Percentiles rank a stretch among this genome's conserved stretches.
Conservation (phyloP, 1,140 invertebrate species). For the Drosophila sulfurigaster region DNA sequence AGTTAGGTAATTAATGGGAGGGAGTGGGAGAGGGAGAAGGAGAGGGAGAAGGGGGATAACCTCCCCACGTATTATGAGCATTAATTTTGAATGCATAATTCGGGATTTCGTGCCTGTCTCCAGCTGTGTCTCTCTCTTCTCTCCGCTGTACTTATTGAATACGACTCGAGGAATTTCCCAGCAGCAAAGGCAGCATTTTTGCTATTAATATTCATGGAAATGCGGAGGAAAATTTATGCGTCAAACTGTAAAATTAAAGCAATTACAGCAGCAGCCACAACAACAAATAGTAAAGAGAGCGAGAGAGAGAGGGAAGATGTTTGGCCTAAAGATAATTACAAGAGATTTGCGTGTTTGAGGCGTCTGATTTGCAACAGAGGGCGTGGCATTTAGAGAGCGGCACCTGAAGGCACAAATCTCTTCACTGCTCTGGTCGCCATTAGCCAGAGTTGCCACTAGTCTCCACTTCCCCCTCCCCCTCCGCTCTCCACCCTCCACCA, state of each 20-base stretch:
- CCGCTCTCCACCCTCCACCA: not conserved
- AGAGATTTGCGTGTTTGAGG: constrained; percentile 52
- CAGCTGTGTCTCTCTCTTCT: not conserved
- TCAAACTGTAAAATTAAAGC: constrained; percentile 65
- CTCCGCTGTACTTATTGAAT: constrained; percentile 23
- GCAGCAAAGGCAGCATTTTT: constrained; percentile 31
- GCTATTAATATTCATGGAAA: constrained; percentile 64
- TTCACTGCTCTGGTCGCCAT: not conserved
- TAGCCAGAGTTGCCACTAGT: not conserved
- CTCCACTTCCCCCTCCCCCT: not conserved
- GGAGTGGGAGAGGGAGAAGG: not conserved
- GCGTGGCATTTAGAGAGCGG: constrained; percentile 27
- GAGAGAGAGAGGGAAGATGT: not conserved
- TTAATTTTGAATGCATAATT: constrained; percentile 13
- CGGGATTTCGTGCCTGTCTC: constrained; percentile 3
- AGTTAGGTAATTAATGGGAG: not conserved
- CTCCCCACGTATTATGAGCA: constrained; percentile 2
- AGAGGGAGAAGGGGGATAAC: not conserved
- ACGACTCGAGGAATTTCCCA: constrained; percentile 20
- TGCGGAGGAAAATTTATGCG: constrained; percentile 59
- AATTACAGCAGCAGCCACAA: constrained; percentile 44
- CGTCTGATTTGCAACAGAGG: constrained; percentile 22
- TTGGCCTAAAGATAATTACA: constrained; percentile 50
- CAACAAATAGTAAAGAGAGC: not conserved
- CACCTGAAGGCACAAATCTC: constrained; percentile 24